Base-by-base conservation (phyloP, 2,888 invertebrate genomes). In the Galerucella nymphaeae region DNA sequence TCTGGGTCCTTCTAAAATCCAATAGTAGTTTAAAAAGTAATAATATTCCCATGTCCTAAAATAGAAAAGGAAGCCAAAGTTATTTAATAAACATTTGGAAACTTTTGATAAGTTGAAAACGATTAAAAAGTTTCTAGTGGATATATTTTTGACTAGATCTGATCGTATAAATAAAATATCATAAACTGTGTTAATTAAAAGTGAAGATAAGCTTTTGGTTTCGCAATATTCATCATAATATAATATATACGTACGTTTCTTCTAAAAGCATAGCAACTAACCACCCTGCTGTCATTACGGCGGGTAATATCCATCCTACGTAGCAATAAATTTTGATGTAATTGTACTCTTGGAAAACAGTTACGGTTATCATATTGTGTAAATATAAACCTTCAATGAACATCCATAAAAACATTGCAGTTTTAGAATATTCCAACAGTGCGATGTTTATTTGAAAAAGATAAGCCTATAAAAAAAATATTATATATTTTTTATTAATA, bases 351-450 rank as follows among this genome's bases (percentile, higher is more conserved):
- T 92, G 91, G 80, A 94, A 90, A 0, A 92, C 91, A 8, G 91
- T 91, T 0, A 92, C 91, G 69, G 96, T 94, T 53, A 96, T 92
- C 85, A 95, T 92, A 76, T 92, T 94, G 85, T 97, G 94, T 30
- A 98, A 88, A 83, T 96, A 96, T 14, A 96, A 88, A 0, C 97
- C 98, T 85, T 98, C 98, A 67, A 97, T 93, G 81, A 98, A 94
- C 96, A 98, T 98, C 97, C 98, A 98, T 91, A 94, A 93, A 83
- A 97, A 98, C 91, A 96, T 96, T 0, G 95, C 94, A 0, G 96
- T 94, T 76, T 94, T 93, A 0, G 94, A 92, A 84, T 96, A 98
- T 84, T 98, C 98, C 77, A 98, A 86, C 1, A 96, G 85, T 0
- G 81, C 78, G 20, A 76, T 80, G 71, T 80, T 81, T 2, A 78